A percentile compares a stretch with the other conserved stretches of the same genome.
These are phyloP conservation scores for Desoria tigrina DNA, from an alignment of 2,888 invertebrate genomes.

Conservation along the genomic window DNA sequence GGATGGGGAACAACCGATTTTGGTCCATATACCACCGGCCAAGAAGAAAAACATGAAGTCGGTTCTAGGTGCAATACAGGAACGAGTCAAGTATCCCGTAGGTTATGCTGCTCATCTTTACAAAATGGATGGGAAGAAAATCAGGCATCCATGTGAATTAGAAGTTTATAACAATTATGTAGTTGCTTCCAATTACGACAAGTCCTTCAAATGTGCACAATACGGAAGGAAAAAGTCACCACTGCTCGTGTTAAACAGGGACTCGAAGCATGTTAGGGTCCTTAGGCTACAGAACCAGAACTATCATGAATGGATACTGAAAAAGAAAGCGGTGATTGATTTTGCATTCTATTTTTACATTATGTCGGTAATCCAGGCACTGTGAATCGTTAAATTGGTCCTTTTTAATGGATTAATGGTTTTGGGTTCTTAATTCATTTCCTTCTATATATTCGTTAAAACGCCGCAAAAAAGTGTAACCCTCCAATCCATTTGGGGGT, in stretches of 20 bases:
- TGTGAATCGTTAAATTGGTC: slow-evolving; percentile 2
- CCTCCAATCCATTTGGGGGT: too few species aligned
- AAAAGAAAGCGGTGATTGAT: slow-evolving; percentile 41
- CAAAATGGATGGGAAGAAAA: slow-evolving; percentile 51
- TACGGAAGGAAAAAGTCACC: slow-evolving; percentile 49
- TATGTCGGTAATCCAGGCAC: not conserved
- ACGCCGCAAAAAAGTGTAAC: too few species aligned
- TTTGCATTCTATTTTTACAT: too few species aligned
- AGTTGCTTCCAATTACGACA: slow-evolving; percentile 51
- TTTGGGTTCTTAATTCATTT: too few species aligned
- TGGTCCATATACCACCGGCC: slow-evolving; percentile 51
- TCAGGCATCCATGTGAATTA: slow-evolving; percentile 50
- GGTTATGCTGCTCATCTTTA: slow-evolving; percentile 51
- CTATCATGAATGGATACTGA: slow-evolving; percentile 26
- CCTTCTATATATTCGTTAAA: too few species aligned
- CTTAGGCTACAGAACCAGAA: slow-evolving; percentile 44
- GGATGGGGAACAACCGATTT: slow-evolving; percentile 47
- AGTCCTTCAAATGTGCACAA: slow-evolving; percentile 46
- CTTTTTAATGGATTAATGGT: not conserved
- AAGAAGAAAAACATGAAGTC: slow-evolving; percentile 51
- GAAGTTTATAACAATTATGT: slow-evolving; percentile 53
- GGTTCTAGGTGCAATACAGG: slow-evolving; percentile 48
- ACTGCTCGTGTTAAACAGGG: slow-evolving; percentile 47
- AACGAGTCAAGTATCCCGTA: slow-evolving; percentile 49
- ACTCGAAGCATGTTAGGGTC: slow-evolving; percentile 50